Evolutionary conservation across 2,888 invertebrate species (phyloP), one percentile per base, ranked within the genome.

Genomic region (Hylaea fasciaria): DNA sequence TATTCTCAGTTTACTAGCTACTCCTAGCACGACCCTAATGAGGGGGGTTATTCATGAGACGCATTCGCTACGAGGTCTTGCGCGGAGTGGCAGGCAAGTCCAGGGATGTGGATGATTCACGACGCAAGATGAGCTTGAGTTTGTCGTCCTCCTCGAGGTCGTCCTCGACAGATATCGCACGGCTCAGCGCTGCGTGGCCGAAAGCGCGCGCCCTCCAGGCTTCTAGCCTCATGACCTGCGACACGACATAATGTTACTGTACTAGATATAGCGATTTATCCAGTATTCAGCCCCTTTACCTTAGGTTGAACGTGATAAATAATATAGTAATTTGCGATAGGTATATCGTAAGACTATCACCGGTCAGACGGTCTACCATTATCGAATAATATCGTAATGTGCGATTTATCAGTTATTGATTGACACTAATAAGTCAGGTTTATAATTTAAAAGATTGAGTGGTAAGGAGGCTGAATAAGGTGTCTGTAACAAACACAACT

Each of bases 221-320:
- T 80, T 95, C 95, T 87, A 96, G 85, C 87, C 95, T 95, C 94
- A 95, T 94, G 93, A 96, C 94, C 96, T 96, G 64, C 2, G 17
- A 37, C 45, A 44, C 40, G 45, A 39, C 32, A 44, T 39, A 7
- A 39, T 41, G 40, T 46, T 14, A 37, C 16, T 32, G 14, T 32
- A 40, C 11, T 11, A 32, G 11, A 1, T 17, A 44, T 22, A 8
- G 40, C 40, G 14, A 1, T 13, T 12, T 1, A 11, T 22, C 12
- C 2, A 29, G 11, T 29, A 45, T 45, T 45, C 45, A 37, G 49
- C 54, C 49, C 7, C 41, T 46, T 51, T 41, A 57, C 46, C 7
- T 32, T 10, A 32, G 1, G 9, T 10, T 32, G 5, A 32, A 4
- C 9, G 32, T 28, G 28, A n/a, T 3, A 5, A 22, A 22, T 22